Conservation (phyloP, 2,888 invertebrate genomes). For the Rhopalosiphum nymphaeae region DNA sequence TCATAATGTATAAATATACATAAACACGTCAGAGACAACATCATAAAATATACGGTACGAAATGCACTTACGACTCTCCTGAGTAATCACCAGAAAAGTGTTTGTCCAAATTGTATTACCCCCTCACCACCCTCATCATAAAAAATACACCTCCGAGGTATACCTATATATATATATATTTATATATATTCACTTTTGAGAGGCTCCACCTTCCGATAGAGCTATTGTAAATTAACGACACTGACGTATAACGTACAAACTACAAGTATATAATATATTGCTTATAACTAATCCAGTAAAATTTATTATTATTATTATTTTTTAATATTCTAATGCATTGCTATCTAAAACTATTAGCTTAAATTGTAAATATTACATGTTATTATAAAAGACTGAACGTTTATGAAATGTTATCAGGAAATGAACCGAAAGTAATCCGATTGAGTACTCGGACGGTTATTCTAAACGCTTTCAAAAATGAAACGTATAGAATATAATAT, state of each 20-base stretch:
- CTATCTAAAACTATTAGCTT: neutral
- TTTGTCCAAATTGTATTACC: constrained; percentile 52
- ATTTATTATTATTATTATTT: neutral
- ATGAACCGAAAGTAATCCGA: constrained; percentile 2
- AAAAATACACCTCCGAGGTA: neutral
- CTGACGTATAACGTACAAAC: neutral
- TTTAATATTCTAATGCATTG: constrained; percentile 46
- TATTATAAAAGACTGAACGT: constrained; percentile 18
- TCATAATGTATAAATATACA: constrained; percentile 42
- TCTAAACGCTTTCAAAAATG: neutral
- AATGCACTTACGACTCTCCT: constrained; percentile 48
- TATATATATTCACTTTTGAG: neutral
- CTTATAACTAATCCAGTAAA: neutral
- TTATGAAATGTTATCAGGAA: neutral
- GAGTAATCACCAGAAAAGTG: constrained; percentile 55
- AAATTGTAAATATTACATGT: constrained; percentile 22
- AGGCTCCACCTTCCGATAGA: neutral
- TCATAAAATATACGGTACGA: constrained; percentile 35
- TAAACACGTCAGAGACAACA: constrained; percentile 12
- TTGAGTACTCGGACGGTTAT: constrained; percentile 25
- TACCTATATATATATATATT: neutral
- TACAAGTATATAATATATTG: neutral
- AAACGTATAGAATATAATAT: neutral
- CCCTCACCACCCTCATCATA: neutral
- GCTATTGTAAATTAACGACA: constrained; percentile 12